Evolutionary conservation across 2,888 invertebrate species (phyloP), one percentile per base, ranked within the genome.

Genomic region (Tethea ocularis): DNA sequence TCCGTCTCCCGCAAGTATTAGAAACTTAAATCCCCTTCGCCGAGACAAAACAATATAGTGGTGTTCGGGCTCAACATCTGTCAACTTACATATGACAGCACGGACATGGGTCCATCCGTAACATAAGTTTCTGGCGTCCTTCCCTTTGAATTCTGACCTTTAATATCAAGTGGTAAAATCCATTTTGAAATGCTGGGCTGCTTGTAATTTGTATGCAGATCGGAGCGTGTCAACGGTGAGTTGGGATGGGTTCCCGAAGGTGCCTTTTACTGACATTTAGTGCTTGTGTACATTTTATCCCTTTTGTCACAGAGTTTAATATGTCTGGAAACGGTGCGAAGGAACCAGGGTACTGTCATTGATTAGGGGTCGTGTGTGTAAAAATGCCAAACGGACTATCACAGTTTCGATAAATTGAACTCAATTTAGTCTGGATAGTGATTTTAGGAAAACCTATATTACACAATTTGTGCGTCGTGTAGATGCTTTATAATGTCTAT

Each of bases 131-230:
- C 63, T 53, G 61, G 66, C 6, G 24, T 23, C 64, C 69, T 69
- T 67, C 60, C 63, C 63, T 61, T 62, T 11, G 23, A 41, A 71
- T 61, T 57, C 26, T 63, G n/a, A 41, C 33, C 68, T 63, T 59
- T 70, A 64, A 2, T 0, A 0, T 15, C n/a, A 11, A 6, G 54
- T 10, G 2, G 53, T 38, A 64, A 62, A 52, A 60, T 67, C 5
- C 64, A 20, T 51, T 68, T 51, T 54, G 52, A 52, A 36, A 52
- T 41, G 38, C 26, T 52, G 38, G 38, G 23, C 15, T 29, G 62
- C 67, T 61, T 69, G 68, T 77, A 76, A 79, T 80, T 79, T 79
- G 73, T 78, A 80, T 78, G 75, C 74, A 74, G 71, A 77, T 75
- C 71, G 67, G 67, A 63, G 67, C 69, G 66, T 70, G 80, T 77